Percentiles rank a stretch among this genome's conserved stretches.
phyloP scores from a whole-genome alignment of 2,888 invertebrate genomes.

The Dynastes grantii region DNA sequence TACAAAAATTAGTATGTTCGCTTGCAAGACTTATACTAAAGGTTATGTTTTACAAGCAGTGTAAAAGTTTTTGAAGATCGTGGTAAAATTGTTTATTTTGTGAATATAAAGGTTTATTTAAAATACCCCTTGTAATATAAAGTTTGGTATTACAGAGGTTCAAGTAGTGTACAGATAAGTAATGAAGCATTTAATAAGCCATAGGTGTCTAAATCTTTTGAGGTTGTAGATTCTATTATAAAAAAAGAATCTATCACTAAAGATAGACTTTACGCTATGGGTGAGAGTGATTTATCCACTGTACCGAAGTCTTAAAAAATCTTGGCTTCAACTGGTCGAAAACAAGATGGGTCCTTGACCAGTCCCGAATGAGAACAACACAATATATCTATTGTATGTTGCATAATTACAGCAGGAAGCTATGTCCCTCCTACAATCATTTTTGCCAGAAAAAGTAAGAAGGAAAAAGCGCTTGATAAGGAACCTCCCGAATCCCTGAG shows the following conservation, averaged over 20 bases:
- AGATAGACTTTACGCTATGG: constrained; percentile 62
- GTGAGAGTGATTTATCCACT: constrained; percentile 67
- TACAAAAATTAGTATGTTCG: neutral
- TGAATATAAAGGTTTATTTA: constrained; percentile 11
- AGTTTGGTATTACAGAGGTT: too few species aligned
- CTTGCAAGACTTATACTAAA: neutral
- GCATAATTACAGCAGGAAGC: too few species aligned
- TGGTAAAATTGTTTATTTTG: neutral
- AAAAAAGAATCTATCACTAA: constrained; percentile 23
- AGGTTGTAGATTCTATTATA: neutral
- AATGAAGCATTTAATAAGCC: constrained; percentile 1
- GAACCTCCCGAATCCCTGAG: constrained; percentile 64
- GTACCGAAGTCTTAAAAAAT: constrained; percentile 65
- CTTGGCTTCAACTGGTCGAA: constrained; percentile 63
- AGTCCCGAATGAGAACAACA: constrained; percentile 59
- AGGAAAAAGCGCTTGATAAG: constrained; percentile 60
- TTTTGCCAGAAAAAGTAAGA: constrained; percentile 53
- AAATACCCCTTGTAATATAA: neutral
- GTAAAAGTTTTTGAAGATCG: too few species aligned
- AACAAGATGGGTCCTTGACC: constrained; percentile 58
- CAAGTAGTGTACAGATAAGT: too few species aligned
- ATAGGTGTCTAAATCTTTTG: constrained; percentile 13
- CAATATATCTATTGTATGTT: too few species aligned
- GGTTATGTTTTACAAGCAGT: neutral
- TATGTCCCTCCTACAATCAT: neutral